Evolutionary conservation across 2,113 vertebrate species (phyloP).

Genomic region (Abramis brama): DNA sequence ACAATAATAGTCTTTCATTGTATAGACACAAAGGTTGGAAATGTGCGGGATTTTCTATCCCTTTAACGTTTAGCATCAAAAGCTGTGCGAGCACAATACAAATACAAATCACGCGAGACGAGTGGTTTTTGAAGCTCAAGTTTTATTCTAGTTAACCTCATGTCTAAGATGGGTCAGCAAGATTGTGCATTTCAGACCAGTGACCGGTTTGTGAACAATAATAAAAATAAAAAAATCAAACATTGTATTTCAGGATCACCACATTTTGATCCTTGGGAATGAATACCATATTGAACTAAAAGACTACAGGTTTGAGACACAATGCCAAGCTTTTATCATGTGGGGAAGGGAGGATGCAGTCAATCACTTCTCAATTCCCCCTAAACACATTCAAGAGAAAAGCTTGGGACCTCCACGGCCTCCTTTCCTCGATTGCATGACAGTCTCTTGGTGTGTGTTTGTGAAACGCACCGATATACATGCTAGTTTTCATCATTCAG

Average conservation of each 20-base stretch:
- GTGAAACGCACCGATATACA: constrained; percentile 28
- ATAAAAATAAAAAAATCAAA: constrained; percentile 43
- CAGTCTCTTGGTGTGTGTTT: constrained; percentile 23
- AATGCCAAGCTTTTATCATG: constrained; percentile 47
- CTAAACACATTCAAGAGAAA: constrained; percentile 49
- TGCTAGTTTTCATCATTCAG: constrained; percentile 35
- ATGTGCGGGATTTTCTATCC: too few relatives aligned
- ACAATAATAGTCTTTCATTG: neutral
- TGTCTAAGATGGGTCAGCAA: constrained; percentile 80
- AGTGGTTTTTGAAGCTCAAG: constrained; percentile 81
- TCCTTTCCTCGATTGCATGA: constrained; percentile 11
- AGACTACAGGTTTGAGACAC: constrained; percentile 52
- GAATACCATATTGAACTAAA: constrained; percentile 46
- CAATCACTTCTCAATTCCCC: constrained; percentile 32
- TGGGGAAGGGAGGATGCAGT: constrained; percentile 23
- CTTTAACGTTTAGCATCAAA: neutral
- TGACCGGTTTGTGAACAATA: constrained; percentile 59
- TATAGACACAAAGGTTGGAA: neutral
- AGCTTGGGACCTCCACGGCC: constrained; percentile 19
- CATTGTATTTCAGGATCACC: constrained; percentile 66
- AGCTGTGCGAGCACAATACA: neutral
- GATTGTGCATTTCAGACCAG: constrained; percentile 85
- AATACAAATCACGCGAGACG: constrained; percentile 54
- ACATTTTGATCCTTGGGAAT: constrained; percentile 40
- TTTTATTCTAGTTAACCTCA: constrained; percentile 73